phyloP scores from a whole-genome alignment of 2,888 invertebrate genomes.

The Mythimna albipuncta region DNA sequence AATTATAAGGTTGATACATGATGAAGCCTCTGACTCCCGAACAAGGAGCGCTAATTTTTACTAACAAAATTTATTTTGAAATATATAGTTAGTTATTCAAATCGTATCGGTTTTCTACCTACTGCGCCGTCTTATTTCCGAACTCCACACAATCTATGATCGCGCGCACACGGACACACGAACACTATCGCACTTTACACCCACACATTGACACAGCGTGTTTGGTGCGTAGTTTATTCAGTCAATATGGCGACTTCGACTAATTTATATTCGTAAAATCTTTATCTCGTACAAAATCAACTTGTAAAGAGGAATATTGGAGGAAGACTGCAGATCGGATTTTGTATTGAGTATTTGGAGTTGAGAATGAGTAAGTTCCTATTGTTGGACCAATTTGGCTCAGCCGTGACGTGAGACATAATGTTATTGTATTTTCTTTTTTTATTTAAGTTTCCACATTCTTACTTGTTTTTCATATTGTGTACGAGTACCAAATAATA shows the following conservation, averaged over 20 bases:
- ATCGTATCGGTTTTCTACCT: constrained; percentile 39
- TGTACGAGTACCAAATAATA: too few species aligned
- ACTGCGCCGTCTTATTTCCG: constrained; percentile 44
- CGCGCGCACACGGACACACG: constrained; percentile 63
- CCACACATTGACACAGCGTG: constrained; percentile 50
- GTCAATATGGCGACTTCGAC: constrained; percentile 62
- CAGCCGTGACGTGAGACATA: too few species aligned
- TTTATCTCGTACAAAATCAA: constrained; percentile 64
- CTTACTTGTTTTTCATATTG: too few species aligned
- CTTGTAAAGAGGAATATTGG: constrained; percentile 13
- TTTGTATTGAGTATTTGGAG: not conserved
- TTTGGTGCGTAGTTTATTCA: constrained; percentile 78
- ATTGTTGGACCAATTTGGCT: too few species aligned
- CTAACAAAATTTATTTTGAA: too few species aligned
- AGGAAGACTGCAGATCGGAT: not conserved
- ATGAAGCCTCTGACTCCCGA: too few species aligned
- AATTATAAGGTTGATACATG: too few species aligned
- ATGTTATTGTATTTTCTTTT: too few species aligned
- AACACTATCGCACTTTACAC: constrained; percentile 60
- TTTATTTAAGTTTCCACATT: too few species aligned
- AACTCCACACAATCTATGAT: constrained; percentile 67
- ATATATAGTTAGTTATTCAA: too few species aligned
- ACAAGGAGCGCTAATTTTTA: too few species aligned
- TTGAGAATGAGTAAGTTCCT: too few species aligned
- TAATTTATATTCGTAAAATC: constrained; percentile 75